A percentile compares a stretch with the other conserved stretches of the same genome.
Evolutionary conservation across 2,113 vertebrate species (phyloP).

Genomic region (Osmerus eperlanus): DNA sequence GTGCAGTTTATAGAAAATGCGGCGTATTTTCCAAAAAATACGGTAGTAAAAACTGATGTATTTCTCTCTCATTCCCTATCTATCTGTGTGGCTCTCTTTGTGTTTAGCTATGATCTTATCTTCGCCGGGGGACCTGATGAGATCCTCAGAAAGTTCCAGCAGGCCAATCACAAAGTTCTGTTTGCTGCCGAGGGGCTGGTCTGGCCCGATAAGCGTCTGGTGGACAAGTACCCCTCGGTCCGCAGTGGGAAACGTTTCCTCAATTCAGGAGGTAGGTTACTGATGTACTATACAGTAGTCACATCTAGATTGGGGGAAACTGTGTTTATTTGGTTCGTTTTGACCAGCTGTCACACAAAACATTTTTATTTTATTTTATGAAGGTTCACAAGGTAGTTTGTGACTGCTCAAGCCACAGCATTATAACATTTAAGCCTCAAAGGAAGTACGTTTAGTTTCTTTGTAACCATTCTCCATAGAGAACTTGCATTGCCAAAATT

Average conservation of each 20-base stretch:
- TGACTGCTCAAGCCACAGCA: too few species aligned
- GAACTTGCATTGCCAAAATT: too few species aligned
- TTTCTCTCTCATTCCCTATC: constrained; percentile 5
- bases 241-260: constrained; percentile 92
- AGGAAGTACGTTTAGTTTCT: background rate
- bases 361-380: background rate
- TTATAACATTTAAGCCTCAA: too few species aligned
- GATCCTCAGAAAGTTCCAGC: constrained; percentile 87
- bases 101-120: constrained; percentile 87
- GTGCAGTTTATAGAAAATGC: too few species aligned
- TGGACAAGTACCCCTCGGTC: constrained; percentile 88
- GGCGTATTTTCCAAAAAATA: too few species aligned
- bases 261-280: constrained; percentile 89
- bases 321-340: too few species aligned
- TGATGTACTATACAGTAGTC: too few species aligned
- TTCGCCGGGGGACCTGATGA: constrained; percentile 92
- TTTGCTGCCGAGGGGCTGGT: constrained; percentile 90
- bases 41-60: background rate
- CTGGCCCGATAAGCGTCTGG: constrained; percentile 90
- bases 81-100: constrained; percentile 10
- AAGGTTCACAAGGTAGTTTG: background rate
- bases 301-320: too few species aligned
- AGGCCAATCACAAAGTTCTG: constrained; percentile 86
- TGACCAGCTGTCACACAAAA: too few species aligned
- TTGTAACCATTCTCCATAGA: background rate